phyloP scores from a whole-genome alignment of 2,113 vertebrate genomes.

The Stictonetta naevosa region DNA sequence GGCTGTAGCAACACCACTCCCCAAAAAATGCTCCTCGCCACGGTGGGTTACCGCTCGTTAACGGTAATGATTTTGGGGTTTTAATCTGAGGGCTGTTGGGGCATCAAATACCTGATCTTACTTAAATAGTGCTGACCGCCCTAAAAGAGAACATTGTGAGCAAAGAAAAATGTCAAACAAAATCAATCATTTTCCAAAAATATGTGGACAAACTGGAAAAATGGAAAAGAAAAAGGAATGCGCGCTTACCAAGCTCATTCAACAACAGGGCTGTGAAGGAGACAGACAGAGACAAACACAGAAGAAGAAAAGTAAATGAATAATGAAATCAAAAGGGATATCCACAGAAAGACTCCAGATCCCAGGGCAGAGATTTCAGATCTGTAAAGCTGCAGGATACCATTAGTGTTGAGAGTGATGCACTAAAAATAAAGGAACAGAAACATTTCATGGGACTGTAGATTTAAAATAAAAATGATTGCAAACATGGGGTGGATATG shows the following conservation, averaged over 20 bases:
- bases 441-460: background rate
- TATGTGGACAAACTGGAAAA: conserved; percentile 42
- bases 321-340: conserved; percentile 81
- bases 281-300: conserved; percentile 85
- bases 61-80: background rate
- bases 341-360: conserved; percentile 78
- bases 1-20: background rate
- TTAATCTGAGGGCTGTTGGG: background rate
- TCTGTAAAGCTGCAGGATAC: conserved; percentile 64
- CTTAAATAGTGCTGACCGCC: conserved; percentile 25
- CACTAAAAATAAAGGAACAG: conserved; percentile 38
- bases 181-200: conserved; percentile 13
- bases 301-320: conserved; percentile 86
- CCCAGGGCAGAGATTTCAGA: conserved; percentile 54
- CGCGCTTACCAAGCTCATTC: conserved; percentile 88
- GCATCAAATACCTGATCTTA: conserved; percentile 2
- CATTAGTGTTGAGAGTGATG: conserved; percentile 24
- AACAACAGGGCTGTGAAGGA: conserved; percentile 87
- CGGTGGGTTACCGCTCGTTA: fast-evolving
- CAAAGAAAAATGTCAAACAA: conserved; percentile 41
- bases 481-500: background rate
- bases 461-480: conserved; percentile 26
- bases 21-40: background rate
- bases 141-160: conserved; percentile 30
- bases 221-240: conserved; percentile 77